phyloP scores from a whole-genome alignment of 2,888 invertebrate species.

The Watsonalla cultraria region DNA sequence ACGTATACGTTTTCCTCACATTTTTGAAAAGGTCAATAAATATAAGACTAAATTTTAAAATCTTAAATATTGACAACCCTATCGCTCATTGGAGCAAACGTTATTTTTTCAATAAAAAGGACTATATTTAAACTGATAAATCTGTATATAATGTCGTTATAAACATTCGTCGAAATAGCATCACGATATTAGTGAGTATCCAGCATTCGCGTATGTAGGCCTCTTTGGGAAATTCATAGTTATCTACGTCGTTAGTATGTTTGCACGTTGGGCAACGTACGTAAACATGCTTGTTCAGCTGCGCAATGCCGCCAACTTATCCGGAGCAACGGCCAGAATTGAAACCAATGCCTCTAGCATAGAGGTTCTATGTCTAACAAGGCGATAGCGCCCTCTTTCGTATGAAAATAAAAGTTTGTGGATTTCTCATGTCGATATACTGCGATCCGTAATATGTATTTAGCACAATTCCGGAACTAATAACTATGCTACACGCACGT shows the following conservation, averaged over 20 bases:
- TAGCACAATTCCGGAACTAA: conserved; percentile 1
- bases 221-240: not conserved
- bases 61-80: too few relatives aligned
- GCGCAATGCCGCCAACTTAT: conserved; percentile 5
- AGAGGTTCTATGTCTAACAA: not conserved
- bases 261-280: conserved; percentile 11
- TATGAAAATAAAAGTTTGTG: not conserved
- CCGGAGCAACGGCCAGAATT: not conserved
- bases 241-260: not conserved
- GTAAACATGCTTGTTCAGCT: conserved; percentile 18
- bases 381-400: not conserved
- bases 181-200: too few relatives aligned
- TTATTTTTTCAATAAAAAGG: too few relatives aligned
- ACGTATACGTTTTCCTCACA: too few relatives aligned
- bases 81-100: too few relatives aligned
- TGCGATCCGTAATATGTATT: not conserved
- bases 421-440: not conserved
- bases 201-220: too few relatives aligned
- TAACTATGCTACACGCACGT: not conserved
- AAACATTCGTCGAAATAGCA: too few relatives aligned
- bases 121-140: too few relatives aligned
- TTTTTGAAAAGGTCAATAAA: too few relatives aligned
- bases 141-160: too few relatives aligned
- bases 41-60: too few relatives aligned
- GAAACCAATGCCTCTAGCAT: not conserved